phyloP scores from a whole-genome alignment of 2,888 invertebrate genomes.

The Allophyes oxyacanthae region DNA sequence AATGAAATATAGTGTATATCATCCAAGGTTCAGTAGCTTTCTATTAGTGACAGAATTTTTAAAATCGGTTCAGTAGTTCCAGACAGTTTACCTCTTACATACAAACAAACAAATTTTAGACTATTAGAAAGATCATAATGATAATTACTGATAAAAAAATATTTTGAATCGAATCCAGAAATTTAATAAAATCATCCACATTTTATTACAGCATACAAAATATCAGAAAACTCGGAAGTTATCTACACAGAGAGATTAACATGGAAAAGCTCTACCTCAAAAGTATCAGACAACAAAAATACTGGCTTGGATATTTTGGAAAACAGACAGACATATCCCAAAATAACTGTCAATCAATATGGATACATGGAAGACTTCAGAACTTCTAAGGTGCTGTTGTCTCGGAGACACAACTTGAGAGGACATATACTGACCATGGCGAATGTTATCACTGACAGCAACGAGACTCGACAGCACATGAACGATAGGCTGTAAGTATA shows the following conservation, averaged over 20 bases:
- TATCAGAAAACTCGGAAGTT: slow-evolving; percentile 66
- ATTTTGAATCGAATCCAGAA: too few relatives aligned
- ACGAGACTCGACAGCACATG: slow-evolving; percentile 77
- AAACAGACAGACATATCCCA: not conserved
- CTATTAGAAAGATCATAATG: too few relatives aligned
- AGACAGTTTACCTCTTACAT: too few relatives aligned
- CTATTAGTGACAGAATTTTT: too few relatives aligned
- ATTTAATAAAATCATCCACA: too few relatives aligned
- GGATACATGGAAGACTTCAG: slow-evolving; percentile 74
- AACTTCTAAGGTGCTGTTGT: slow-evolving; percentile 64
- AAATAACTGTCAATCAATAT: slow-evolving; percentile 50
- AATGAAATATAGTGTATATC: too few relatives aligned
- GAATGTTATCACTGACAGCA: slow-evolving; percentile 80
- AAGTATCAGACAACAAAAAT: not conserved
- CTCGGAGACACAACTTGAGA: slow-evolving; percentile 71
- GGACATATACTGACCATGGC: slow-evolving; percentile 73
- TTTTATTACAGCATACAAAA: slow-evolving; percentile 76
- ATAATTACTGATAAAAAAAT: too few relatives aligned
- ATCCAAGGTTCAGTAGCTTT: too few relatives aligned
- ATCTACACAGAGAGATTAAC: slow-evolving; percentile 68
- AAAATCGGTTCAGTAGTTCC: too few relatives aligned
- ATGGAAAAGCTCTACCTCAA: slow-evolving; percentile 59
- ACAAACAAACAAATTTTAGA: too few relatives aligned
- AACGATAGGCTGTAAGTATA: slow-evolving; percentile 79
- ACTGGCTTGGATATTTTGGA: not conserved